Conservation (phyloP, 1,140 invertebrate species). For the Drosophila mojavensis region DNA sequence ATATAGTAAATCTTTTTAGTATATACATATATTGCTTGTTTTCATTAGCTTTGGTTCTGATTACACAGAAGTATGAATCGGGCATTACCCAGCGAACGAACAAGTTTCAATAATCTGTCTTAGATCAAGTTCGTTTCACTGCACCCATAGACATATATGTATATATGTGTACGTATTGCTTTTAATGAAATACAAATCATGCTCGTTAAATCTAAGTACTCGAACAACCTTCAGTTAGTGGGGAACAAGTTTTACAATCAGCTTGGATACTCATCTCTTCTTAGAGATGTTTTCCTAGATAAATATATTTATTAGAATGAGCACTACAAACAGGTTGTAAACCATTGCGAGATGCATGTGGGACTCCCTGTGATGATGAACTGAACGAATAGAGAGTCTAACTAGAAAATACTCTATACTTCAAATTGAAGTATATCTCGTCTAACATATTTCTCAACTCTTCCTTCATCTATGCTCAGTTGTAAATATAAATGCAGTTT, state of each 20-base stretch:
- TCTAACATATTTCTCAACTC: too few species aligned
- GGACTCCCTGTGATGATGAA: not conserved
- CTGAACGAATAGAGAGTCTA: too few species aligned
- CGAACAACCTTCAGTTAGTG: not conserved
- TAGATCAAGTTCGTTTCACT: constrained; percentile 1
- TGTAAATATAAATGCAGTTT: too few species aligned
- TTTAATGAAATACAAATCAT: constrained; percentile 4
- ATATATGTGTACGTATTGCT: constrained; percentile 1
- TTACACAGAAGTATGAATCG: constrained; percentile 14
- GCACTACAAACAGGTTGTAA: not conserved
- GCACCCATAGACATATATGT: constrained; percentile 6
- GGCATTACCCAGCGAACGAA: constrained; percentile 47
- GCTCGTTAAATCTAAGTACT: constrained; percentile 10
- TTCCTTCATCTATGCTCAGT: too few species aligned
- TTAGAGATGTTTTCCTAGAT: not conserved
- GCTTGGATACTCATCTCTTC: not conserved
- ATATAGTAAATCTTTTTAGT: not conserved
- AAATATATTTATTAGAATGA: not conserved
- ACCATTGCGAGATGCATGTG: not conserved
- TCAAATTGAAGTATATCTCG: too few species aligned
- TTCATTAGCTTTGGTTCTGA: constrained; percentile 3
- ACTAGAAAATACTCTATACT: too few species aligned
- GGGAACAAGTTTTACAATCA: constrained; percentile 9
- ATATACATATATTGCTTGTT: not conserved
- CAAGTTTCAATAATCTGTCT: constrained; percentile 28